Base-by-base conservation (phyloP, 2,797 vertebrate species). In the Vireo griseus region DNA sequence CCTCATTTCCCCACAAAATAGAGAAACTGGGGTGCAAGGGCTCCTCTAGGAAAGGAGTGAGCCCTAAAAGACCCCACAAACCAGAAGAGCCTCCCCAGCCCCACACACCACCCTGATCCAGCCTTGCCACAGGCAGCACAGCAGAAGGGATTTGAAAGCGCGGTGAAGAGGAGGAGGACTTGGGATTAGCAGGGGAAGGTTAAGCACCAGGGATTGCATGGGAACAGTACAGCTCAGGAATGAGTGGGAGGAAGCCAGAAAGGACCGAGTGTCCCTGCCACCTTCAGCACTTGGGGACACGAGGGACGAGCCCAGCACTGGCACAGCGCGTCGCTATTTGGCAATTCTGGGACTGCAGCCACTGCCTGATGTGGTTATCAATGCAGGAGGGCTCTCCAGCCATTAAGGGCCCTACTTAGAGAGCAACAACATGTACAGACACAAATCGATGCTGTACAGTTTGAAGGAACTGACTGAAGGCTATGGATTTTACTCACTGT, bases 41-140 rank as follows among this genome's bases (percentile, higher is more conserved):
- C 37, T 59, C 26, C 35, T 87, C 26, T 3, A 25, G 47, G 35
- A 57, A 78, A 91, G 22, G 22, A 67, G 16, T 7, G 33, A 90
- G 21, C 35, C 69, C 33, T 50, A 22, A 31, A 71, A 71, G 13
- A 58, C 25, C 13, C 20, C 39, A 17, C 9, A 57, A 40, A 58
- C 10, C 45, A 63, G n/a, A 37, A 79, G 11, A 35, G 3, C 10
- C 5, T 33, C 11, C 20, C 7, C 9, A 39, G 35, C 14, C 45
- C 28, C 0, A 0, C 31, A n/a, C 9, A 31, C 0, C 0, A 19
- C 8, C 42, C 47, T 31, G 42, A 37, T 4, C 17, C 54, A 85
- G 16, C 45, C 67, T 26, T 4, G 1, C 31, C 37, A n/a, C n/a
- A 29, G 47, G 74, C 40, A 76, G 84, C 69, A 39, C 16, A 81